Percentiles rank a stretch among this genome's conserved stretches.
Evolutionary conservation across 1,140 invertebrate species (phyloP).

Genomic region (Oscheius sp.): DNA sequence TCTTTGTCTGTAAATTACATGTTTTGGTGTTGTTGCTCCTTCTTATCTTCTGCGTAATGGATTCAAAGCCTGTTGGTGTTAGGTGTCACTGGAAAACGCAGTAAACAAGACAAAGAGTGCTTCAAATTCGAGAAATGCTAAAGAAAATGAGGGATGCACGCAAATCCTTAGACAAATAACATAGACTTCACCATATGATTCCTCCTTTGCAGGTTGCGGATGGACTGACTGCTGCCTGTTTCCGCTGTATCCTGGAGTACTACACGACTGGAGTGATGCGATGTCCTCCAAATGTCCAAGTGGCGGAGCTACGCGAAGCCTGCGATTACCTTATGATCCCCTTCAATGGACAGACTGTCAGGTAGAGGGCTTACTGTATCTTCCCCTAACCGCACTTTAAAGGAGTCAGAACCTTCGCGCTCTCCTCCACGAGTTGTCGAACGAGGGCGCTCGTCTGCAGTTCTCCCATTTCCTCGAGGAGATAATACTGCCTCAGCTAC

Average conservation of each 20-base stretch:
- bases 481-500: conserved; percentile 91
- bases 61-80: too few relatives aligned
- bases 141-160: too few relatives aligned
- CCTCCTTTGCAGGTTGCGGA: conserved; percentile 81
- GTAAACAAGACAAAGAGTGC: too few relatives aligned
- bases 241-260: conserved; percentile 77
- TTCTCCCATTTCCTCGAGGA: conserved; percentile 85
- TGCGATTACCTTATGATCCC: conserved; percentile 97
- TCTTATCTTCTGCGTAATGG: too few relatives aligned
- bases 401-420: conserved; percentile 35
- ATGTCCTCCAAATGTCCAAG: conserved; percentile 22
- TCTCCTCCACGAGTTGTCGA: conserved; percentile 92
- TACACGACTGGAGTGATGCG: conserved; percentile 28
- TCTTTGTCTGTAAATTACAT: too few relatives aligned
- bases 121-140: too few relatives aligned
- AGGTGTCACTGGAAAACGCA: too few relatives aligned
- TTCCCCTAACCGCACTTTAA: neutral
- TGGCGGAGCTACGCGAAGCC: conserved; percentile 72
- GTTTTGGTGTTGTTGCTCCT: too few relatives aligned
- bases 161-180: too few relatives aligned
- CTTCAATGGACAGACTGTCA: conserved; percentile 90
- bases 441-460: conserved; percentile 92
- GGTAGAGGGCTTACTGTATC: conserved; percentile 64
- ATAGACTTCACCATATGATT: too few relatives aligned
- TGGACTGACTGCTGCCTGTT: conserved; percentile 90